Conservation (phyloP, 2,113 vertebrate species). For the Corynorhinus townsendii region DNA sequence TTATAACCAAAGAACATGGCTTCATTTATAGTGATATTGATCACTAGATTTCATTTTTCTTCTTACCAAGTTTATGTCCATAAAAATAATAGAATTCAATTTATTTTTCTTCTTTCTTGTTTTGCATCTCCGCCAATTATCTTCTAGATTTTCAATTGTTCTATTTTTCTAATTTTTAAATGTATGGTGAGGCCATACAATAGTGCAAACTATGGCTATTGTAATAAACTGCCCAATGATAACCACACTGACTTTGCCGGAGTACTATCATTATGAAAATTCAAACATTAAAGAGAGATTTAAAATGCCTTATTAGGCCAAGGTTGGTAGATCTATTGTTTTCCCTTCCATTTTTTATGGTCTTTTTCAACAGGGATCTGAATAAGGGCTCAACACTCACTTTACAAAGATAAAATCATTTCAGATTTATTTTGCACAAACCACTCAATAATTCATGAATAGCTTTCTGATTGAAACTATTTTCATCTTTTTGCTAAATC, state of each 20-base stretch:
- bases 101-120: conserved; percentile 45
- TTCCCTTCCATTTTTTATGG: neutral
- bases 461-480: conserved; percentile 63
- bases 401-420: conserved; percentile 45
- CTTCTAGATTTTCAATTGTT: conserved; percentile 45
- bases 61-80: conserved; percentile 56
- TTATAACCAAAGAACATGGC: conserved; percentile 56
- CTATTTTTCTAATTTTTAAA: conserved; percentile 30
- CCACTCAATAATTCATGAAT: conserved; percentile 72
- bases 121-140: neutral
- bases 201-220: neutral
- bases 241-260: neutral
- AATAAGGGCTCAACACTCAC: neutral
- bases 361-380: neutral
- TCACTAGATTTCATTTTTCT: conserved; percentile 52
- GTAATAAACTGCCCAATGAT: neutral
- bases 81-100: conserved; percentile 44
- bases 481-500: conserved; percentile 72
- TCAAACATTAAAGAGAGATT: neutral
- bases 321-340: neutral
- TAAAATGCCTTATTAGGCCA: neutral
- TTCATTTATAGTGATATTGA: conserved; percentile 67
- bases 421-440: conserved; percentile 62
- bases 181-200: neutral
- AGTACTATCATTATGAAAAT: neutral